Base-by-base conservation (phyloP, 1,140 invertebrate species). In the Bilobella aurantiaca region DNA sequence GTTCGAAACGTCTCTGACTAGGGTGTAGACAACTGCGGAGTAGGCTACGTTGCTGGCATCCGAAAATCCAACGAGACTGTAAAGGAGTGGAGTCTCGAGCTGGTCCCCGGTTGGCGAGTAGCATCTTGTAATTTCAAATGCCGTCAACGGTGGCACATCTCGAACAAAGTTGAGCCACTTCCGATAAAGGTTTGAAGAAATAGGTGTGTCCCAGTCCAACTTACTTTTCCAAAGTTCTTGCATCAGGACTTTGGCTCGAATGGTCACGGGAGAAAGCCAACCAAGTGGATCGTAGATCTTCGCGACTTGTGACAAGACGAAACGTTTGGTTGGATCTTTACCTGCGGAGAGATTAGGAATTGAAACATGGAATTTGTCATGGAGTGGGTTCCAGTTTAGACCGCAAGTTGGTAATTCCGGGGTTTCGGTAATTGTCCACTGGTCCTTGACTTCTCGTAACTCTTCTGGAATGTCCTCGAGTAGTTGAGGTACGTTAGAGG, bases 401-500 rank as follows among this genome's bases (percentile, higher is more conserved):
- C 49, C 49, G 3, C 14, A 23, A 23, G 49, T 23, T 18, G 8
- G 3, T 5, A 53, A 16, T 14, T 23, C 21, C 8, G 14, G 8
- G 5, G 8, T 14, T 5, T 8, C 8, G 5, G 14, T 12, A 23
- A 53, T 53, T 16, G 49, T 14, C 5, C 14, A 23, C 3, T 12
- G 49, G 21, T 18, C 14, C 8, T 53, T 12, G 23, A 12, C 12
- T 53, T 53, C 49, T 23, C 49, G 14, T 12, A 18, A 5, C 12
- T 12, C 8, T 8, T 5, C 3, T 5, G 21, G 49, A 53, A 53
- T 53, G 8, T 12, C 21, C 14, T 12, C 5, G 8, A 67, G 21
- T 3, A 69, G 14, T 59, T 47, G 58, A 12, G 27, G 27, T 23
- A 8, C 3, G 64, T 76, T 76, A 1, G 75, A 73, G 3, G 72